These are phyloP conservation scores for Drosophila histrio DNA, from an alignment of 2,888 invertebrate species.

Conservation along the genomic window DNA sequence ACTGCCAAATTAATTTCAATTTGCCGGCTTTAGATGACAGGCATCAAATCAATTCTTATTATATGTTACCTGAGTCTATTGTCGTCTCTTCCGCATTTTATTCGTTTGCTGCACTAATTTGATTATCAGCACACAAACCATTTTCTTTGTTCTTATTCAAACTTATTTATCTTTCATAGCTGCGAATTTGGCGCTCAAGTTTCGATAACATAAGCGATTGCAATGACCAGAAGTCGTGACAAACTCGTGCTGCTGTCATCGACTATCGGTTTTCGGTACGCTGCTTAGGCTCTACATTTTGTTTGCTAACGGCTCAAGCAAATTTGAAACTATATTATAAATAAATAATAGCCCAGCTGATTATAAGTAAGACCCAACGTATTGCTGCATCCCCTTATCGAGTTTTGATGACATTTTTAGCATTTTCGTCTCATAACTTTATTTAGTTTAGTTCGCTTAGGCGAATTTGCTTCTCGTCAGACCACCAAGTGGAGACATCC, in stretches of 20 bases:
- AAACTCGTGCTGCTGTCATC: constrained; percentile 10
- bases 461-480: constrained; percentile 17
- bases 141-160: background rate
- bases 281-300: background rate
- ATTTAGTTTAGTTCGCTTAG: constrained; percentile 30
- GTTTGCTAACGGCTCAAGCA: background rate
- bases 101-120: background rate
- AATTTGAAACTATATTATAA: background rate
- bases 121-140: background rate
- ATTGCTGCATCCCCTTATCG: background rate
- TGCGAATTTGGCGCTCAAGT: constrained; percentile 12
- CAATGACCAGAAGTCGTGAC: background rate
- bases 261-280: constrained; percentile 20
- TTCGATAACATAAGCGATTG: constrained; percentile 4
- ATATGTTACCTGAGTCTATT: constrained; percentile 1
- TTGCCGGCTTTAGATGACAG: constrained; percentile 41
- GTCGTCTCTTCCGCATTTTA: background rate
- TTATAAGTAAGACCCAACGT: background rate
- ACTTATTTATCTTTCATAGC: background rate
- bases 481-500: constrained; percentile 42
- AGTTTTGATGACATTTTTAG: background rate
- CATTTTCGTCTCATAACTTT: constrained; percentile 38
- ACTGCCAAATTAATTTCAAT: constrained; percentile 38
- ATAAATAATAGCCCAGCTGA: background rate
- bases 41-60: constrained; percentile 35